phyloP scores from a whole-genome alignment of 2,113 vertebrate genomes.

The Sander lucioperca region DNA sequence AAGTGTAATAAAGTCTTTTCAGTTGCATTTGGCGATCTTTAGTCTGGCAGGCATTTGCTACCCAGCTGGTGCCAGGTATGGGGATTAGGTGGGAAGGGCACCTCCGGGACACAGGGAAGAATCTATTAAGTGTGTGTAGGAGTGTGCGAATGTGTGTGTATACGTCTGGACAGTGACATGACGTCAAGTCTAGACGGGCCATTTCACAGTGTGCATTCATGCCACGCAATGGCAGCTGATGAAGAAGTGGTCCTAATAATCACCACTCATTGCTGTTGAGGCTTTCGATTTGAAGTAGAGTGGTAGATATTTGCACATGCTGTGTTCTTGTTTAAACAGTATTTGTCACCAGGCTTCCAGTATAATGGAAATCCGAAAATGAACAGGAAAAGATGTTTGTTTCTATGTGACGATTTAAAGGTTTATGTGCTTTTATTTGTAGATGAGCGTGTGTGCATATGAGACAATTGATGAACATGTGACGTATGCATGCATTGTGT shows the following conservation, averaged over 20 bases:
- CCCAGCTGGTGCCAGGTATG: constrained; percentile 70
- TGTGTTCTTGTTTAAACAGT: constrained; percentile 6
- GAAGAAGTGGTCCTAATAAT: constrained; percentile 71
- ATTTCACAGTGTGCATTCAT: constrained; percentile 78
- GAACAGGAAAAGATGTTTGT: not conserved
- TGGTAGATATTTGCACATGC: constrained; percentile 1
- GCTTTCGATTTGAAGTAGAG: constrained; percentile 30
- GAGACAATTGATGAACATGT: not conserved
- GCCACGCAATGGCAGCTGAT: constrained; percentile 78
- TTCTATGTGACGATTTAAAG: not conserved
- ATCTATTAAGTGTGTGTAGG: constrained; percentile 58
- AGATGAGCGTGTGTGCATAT: not conserved
- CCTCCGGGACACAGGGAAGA: constrained; percentile 65
- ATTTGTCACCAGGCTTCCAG: constrained; percentile 21
- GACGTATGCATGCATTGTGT: not conserved
- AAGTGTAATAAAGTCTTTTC: not conserved
- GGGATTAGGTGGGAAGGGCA: constrained; percentile 74
- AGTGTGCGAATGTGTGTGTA: constrained; percentile 29
- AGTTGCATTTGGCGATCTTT: constrained; percentile 29
- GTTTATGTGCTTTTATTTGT: constrained; percentile 1
- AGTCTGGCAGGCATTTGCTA: constrained; percentile 33
- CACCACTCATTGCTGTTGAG: constrained; percentile 32
- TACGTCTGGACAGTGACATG: constrained; percentile 75
- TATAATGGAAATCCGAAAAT: not conserved
- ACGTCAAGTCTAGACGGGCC: constrained; percentile 83